Percentiles rank a stretch among this genome's conserved stretches.
Conservation (phyloP, 2,797 vertebrate genomes). For the Uromys caudimaculatus region DNA sequence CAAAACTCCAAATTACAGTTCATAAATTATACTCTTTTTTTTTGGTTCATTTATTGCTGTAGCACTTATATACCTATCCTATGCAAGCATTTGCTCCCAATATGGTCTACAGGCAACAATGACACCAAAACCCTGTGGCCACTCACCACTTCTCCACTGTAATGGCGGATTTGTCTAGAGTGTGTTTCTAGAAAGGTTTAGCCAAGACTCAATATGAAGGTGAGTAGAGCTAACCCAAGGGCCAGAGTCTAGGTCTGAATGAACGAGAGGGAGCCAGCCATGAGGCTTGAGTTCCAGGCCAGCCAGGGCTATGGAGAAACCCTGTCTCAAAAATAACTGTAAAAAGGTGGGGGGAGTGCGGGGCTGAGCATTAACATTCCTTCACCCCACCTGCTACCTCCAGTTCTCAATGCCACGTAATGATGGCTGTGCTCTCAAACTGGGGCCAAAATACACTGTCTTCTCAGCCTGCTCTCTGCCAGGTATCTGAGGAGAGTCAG, state of each 20-base stretch:
- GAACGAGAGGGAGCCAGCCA: neutral
- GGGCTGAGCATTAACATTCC: neutral
- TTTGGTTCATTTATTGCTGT: neutral
- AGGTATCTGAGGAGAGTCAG: neutral
- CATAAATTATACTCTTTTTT: neutral
- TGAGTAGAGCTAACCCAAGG: neutral
- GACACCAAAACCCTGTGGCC: neutral
- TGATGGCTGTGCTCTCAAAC: neutral
- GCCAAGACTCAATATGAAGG: neutral
- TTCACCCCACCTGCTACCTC: neutral
- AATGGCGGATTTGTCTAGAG: neutral
- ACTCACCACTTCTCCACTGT: neutral
- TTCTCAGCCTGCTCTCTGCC: too few relatives aligned
- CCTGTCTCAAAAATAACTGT: neutral
- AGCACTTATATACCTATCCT: neutral
- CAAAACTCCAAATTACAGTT: neutral
- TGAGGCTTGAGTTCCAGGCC: neutral
- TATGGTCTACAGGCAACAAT: neutral
- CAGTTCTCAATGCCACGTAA: too few relatives aligned
- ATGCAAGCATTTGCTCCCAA: neutral
- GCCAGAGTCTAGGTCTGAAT: neutral
- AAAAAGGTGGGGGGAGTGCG: fast-evolving
- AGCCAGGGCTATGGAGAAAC: neutral
- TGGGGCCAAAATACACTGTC: neutral
- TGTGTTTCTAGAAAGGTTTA: neutral